Base-by-base conservation (phyloP, 2,113 vertebrate genomes). In the Dermatemys mawii region DNA sequence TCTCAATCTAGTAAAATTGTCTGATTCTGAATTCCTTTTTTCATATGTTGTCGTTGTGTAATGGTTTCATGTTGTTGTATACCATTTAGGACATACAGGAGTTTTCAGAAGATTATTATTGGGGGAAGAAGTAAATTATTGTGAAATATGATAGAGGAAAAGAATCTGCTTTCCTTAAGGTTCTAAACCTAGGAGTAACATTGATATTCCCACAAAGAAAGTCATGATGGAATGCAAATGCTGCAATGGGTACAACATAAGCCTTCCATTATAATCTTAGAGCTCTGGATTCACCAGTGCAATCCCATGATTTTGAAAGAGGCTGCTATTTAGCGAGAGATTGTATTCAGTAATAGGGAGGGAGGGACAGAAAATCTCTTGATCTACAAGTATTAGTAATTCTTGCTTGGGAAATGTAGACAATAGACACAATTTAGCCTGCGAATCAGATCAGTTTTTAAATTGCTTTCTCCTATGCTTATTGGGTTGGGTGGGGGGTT, bases 201-300 rank as follows among this genome's bases (percentile, higher is more conserved):
- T 32, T 60, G 55, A 60, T 60, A 29, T 32, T 60, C 27, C 27
- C 27, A 60, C 55, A 60, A 53, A 76, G 32, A 24, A 12, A 11
- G 8, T 75, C 16, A 78, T 63, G 27, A 32, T 89, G 54, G 88
- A 85, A 88, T 51, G 54, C 57, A 81, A 35, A 90, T 84, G 41
- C 41, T 81, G 41, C 86, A 80, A 5, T 57, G 35, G 29, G 48
- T 83, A 8, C 50, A 46, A 32, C 4, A 1, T 73, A 50, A 85
- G 32, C 24, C 89, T 88, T 94, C 89, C 57, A 17, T 53, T 93
- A 54, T 26, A 44, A 79, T 54, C 12, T 95, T n/a, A 38, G 4
- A 10, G 90, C 27, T 11, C 53, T 1, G 53, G 76, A 21, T 51
- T 88, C 54, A 53, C 53, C 67, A 16, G n/a, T 26, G 27, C 80